Conservation (phyloP, 2,113 vertebrate genomes). For the Brachionichthys hirsutus region DNA sequence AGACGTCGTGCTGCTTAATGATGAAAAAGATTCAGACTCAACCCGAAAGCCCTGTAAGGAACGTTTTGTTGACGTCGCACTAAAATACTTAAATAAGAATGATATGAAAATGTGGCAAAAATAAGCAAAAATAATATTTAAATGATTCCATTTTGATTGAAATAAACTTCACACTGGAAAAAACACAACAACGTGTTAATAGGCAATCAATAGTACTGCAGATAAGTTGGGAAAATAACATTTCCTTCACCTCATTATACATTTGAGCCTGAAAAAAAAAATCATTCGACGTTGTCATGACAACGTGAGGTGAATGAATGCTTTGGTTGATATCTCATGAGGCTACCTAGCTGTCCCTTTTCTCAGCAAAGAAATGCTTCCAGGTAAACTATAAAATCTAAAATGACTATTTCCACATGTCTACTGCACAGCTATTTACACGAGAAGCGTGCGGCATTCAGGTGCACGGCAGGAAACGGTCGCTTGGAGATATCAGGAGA, state of each 20-base stretch:
- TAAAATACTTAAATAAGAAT: constrained; percentile 21
- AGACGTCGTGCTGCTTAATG: constrained; percentile 45
- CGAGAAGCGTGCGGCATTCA: constrained; percentile 38
- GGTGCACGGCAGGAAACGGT: constrained; percentile 25
- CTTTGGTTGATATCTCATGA: constrained; percentile 70
- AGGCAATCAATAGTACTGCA: constrained; percentile 16
- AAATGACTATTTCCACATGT: constrained; percentile 45
- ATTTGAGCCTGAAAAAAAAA: constrained; percentile 36
- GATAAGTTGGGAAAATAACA: constrained; percentile 14
- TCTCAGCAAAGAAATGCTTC: constrained; percentile 56
- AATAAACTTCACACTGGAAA: not conserved
- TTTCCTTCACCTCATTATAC: constrained; percentile 4
- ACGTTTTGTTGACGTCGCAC: constrained; percentile 23
- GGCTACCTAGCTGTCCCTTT: constrained; percentile 51
- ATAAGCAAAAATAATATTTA: not conserved
- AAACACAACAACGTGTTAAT: not conserved
- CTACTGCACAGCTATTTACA: constrained; percentile 57
- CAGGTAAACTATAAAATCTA: constrained; percentile 51
- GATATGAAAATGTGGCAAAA: constrained; percentile 1
- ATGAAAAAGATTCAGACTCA: constrained; percentile 42
- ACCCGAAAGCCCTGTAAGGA: constrained; percentile 32
- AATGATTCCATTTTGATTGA: not conserved
- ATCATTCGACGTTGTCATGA: not conserved
- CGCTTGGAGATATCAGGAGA: constrained; percentile 49
- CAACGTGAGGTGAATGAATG: constrained; percentile 45